Conservation (phyloP, 1,140 invertebrate species). For the Conopomorpha cramerella region DNA sequence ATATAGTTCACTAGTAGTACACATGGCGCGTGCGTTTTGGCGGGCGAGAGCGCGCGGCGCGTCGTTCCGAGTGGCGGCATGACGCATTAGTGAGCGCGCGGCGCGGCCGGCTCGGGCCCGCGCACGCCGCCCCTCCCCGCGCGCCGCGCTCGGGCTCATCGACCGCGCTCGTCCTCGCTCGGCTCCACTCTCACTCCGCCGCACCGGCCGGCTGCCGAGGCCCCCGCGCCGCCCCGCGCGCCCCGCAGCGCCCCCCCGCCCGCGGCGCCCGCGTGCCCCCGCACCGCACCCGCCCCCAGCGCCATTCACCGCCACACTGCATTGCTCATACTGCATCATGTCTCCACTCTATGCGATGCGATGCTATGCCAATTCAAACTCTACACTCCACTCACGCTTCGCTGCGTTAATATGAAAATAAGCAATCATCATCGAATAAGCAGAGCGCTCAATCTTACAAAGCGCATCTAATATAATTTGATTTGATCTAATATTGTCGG, state of each 20-base stretch:
- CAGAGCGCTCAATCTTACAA: no score
- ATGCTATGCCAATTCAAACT: no score
- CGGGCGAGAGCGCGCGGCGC: slow-evolving; percentile 16
- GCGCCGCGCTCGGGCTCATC: slow-evolving; percentile 53
- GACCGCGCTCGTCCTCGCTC: slow-evolving; percentile 40
- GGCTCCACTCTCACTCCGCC: no score
- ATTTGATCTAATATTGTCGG: no score
- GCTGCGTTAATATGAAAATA: no score
- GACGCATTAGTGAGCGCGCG: slow-evolving; percentile 58
- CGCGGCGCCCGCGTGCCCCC: not conserved
- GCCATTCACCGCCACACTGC: not conserved
- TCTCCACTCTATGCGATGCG: no score
- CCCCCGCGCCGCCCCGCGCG: slow-evolving; percentile 18
- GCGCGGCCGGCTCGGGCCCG: slow-evolving; percentile 29
- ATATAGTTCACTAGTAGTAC: no score
- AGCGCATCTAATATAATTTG: no score
- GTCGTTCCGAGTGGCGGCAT: slow-evolving; percentile 37
- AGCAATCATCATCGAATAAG: no score
- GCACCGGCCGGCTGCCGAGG: slow-evolving; percentile 16
- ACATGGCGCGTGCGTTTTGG: slow-evolving; percentile 45
- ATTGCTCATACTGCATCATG: not conserved
- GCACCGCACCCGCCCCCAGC: slow-evolving; percentile 2
- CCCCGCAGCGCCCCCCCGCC: slow-evolving; percentile 22
- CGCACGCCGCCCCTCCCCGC: no score
- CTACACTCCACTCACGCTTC: no score